Base-by-base conservation (phyloP, 2,888 invertebrate species). In the Platycnemis pennipes region DNA sequence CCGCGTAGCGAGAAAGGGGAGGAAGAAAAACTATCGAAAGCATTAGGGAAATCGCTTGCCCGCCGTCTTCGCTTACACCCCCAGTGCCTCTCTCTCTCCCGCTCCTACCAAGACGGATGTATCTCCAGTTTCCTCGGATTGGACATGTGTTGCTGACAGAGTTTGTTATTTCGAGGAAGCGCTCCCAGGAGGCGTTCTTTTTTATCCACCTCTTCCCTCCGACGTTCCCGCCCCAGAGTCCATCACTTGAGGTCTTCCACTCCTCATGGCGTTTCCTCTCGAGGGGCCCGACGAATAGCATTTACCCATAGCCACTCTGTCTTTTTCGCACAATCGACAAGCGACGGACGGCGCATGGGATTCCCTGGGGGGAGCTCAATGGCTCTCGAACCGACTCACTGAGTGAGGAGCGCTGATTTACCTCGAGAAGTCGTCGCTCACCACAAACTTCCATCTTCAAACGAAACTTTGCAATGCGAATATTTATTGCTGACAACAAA, bases 61-160 rank as follows among this genome's bases (percentile, higher is more conserved):
- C 13, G 77, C 13, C n/a, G 77, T 37, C 77, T 77, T 37, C 22
- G 26, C 63, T 63, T 7, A 4, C 63, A n/a, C 26, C 63, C n/a
- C 8, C 63, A 63, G 7, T 26, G 3, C 26, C 2, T 26, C 5
- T 8, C 63, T 63, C 26, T 5, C 16, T 5, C 26, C n/a, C 37
- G 13, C 3, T 77, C 77, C 31, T 77, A 11, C 31, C 77, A 77
- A 77, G 77, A 77, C 2, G 77, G 77, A 77, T 77, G 13, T 37
- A 77, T 37, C 11, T 26, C 77, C 37, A 37, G 31, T 77, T n/a
- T 37, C 16, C 77, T 77, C 11, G 77, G 16, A 77, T 77, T 13
- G 77, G 77, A 37, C 77, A 77, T 77, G 77, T 77, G 77, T 77
- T 37, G 77, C 77, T 77, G 31, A 77, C n/a, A 37, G 37, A 77